Percentiles rank a stretch among this genome's conserved stretches.
Evolutionary conservation across 2,797 vertebrate genomes (phyloP).

Genomic region (Melanotaenia boesemani): DNA sequence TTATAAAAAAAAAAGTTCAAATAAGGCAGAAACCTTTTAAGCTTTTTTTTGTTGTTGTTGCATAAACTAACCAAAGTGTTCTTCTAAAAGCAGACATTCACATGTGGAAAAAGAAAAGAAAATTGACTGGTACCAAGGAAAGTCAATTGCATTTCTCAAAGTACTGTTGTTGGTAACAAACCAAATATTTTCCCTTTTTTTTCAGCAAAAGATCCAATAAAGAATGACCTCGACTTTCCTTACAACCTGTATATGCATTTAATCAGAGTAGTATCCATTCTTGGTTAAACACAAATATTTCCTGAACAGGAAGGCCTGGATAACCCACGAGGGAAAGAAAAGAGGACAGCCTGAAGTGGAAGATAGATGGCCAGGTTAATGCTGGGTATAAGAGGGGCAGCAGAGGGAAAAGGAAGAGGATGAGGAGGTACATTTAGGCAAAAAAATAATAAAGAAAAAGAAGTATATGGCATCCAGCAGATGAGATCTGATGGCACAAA

Average conservation of each 20-base stretch:
- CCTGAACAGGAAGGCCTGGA: constrained; percentile 55
- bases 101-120: constrained; percentile 7
- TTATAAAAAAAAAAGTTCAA: constrained; percentile 2
- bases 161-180: constrained; percentile 14
- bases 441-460: constrained; percentile 36
- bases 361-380: constrained; percentile 19
- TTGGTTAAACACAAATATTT: constrained; percentile 65
- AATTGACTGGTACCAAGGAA: constrained; percentile 1
- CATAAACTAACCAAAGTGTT: constrained; percentile 9
- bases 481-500: constrained; percentile 43
- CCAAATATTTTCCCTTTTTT: constrained; percentile 14
- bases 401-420: background rate
- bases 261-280: constrained; percentile 44
- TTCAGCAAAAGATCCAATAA: constrained; percentile 26
- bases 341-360: constrained; percentile 37
- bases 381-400: constrained; percentile 9
- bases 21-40: constrained; percentile 11
- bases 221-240: constrained; percentile 5
- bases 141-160: constrained; percentile 10
- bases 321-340: constrained; percentile 39
- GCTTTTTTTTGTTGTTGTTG: background rate
- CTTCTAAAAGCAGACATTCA: constrained; percentile 19
- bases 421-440: constrained; percentile 27
- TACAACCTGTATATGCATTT: constrained; percentile 32
- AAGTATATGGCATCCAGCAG: constrained; percentile 45